A percentile compares a stretch with the other conserved stretches of the same genome.
Conservation (phyloP, 2,797 vertebrate genomes). For the Rhadinocentrus ornatus region DNA sequence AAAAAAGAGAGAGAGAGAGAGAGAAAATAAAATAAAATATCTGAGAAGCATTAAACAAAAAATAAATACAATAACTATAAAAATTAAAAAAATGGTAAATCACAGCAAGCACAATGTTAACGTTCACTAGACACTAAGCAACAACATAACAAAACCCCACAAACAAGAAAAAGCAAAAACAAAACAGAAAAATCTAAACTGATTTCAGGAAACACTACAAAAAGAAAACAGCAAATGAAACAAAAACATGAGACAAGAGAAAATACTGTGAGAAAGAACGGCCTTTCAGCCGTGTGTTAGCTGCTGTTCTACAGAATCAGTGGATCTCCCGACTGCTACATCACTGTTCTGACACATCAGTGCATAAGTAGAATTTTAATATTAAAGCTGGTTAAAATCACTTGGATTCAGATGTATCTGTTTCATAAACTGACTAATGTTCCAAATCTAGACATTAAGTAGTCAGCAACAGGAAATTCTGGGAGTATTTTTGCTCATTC, state of each 20-base stretch:
- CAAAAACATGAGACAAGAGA: neutral
- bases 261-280: neutral
- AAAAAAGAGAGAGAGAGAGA: neutral
- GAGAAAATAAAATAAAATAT: too few species aligned
- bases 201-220: too few species aligned
- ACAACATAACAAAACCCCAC: too few species aligned
- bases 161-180: too few species aligned
- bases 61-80: neutral
- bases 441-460: conserved; percentile 4
- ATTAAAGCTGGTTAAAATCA: conserved; percentile 8
- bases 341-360: neutral
- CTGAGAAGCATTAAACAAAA: neutral
- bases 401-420: neutral
- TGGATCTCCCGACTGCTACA: neutral
- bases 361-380: conserved; percentile 12
- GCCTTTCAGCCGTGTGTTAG: conserved; percentile 2
- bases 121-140: too few species aligned
- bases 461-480: conserved; percentile 1
- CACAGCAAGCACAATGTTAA: too few species aligned
- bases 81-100: neutral
- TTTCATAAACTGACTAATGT: neutral
- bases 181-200: too few species aligned
- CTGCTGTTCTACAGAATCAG: conserved; percentile 12
- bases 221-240: too few species aligned
- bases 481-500: conserved; percentile 29